Base-by-base conservation (phyloP, 1,140 invertebrate genomes). In the Augochlora pura region DNA sequence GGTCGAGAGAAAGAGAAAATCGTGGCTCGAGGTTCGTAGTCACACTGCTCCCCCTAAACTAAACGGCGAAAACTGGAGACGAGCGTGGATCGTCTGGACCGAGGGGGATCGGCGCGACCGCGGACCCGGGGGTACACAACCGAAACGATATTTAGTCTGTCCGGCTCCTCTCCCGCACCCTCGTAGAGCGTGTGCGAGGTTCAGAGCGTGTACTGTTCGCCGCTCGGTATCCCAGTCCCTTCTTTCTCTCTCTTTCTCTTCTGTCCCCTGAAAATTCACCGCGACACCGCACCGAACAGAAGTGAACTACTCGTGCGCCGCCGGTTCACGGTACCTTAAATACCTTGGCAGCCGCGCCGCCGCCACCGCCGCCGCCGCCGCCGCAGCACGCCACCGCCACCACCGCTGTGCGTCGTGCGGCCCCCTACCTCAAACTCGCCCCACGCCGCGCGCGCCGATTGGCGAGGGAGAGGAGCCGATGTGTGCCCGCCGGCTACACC, bases 291-390 rank as follows among this genome's bases (percentile, higher is more conserved):
- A 91, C 92, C 89, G 91, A 90, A 91, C 91, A 92, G 91, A 92
- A 93, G 91, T 93, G 89, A 92, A 93, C 92, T 93, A 93, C 92
- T 93, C 91, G 91, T 93, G 92, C 89, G 91, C 90, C 91, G 91
- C 90, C 90, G 88, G 89, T 92, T 91, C 89, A 91, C 92, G 90
- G 91, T 92, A 93, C 92, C 92, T 93, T 93, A 93, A 93, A 93
- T 93, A 93, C 92, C 92, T 92, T 93, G 89, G 87, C 85, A 81
- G 86, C 89, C 88, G 88, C 86, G 90, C 89, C 89, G 86, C 86
- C 84, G 82, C 86, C 86, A 77, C 85, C 81, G 67, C 76, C 77
- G 52, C 80, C 84, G 66, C 86, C 84, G 73, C 81, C 79, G 68
- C 83, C 81, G 78, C 74, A 83, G 80, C 79, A 71, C 73, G 76